These are phyloP conservation scores for Ceratina calcarata DNA, from an alignment of 1,140 invertebrate genomes.

Conservation along the genomic window DNA sequence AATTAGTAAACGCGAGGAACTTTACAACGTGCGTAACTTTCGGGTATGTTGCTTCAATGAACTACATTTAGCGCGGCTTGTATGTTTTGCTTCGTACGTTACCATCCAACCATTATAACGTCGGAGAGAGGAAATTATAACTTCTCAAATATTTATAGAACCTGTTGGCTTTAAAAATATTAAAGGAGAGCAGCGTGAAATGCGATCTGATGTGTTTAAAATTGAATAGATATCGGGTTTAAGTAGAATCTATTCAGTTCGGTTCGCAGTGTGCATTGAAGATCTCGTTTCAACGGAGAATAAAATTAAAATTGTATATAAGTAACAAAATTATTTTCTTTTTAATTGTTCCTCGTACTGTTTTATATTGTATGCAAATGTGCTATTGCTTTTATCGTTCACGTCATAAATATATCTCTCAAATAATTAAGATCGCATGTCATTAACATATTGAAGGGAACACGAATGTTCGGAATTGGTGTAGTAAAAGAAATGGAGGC, in stretches of 20 bases:
- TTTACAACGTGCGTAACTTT: background rate
- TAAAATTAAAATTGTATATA: background rate
- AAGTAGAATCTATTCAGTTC: too few relatives aligned
- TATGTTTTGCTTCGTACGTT: background rate
- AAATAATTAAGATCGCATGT: background rate
- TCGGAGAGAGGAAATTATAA: background rate
- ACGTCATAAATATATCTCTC: too few relatives aligned
- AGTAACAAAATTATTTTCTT: background rate
- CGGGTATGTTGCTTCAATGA: slow-evolving; percentile 1
- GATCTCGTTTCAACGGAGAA: too few relatives aligned
- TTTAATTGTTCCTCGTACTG: too few relatives aligned
- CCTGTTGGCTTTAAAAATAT: background rate
- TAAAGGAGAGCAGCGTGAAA: too few relatives aligned
- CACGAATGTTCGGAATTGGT: too few relatives aligned
- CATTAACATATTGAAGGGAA: too few relatives aligned
- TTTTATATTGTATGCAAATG: background rate
- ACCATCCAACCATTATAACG: background rate
- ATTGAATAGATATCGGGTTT: too few relatives aligned
- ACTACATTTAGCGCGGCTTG: background rate
- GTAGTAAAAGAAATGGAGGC: too few relatives aligned
- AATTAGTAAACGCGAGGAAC: slow-evolving; percentile 11
- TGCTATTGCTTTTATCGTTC: too few relatives aligned
- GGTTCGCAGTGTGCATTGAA: too few relatives aligned
- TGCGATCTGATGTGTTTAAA: too few relatives aligned
- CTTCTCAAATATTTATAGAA: slow-evolving; percentile 2